Base-by-base conservation (phyloP, 2,888 invertebrate species). In the Caenorhabditis imperialis region DNA sequence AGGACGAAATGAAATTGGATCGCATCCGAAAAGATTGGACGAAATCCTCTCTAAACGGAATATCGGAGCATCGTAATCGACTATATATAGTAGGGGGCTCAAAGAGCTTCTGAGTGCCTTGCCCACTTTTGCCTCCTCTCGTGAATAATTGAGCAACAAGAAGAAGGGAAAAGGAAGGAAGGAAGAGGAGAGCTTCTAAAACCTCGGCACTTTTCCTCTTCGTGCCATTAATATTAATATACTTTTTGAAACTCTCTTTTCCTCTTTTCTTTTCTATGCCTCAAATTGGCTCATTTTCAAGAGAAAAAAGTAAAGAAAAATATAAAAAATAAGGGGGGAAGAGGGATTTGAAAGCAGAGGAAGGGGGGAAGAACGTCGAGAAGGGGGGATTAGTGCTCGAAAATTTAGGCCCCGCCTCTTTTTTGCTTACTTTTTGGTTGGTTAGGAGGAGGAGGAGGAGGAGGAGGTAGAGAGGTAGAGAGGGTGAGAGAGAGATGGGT, bases 121-220 rank as follows among this genome's bases (percentile, higher is more conserved):
- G 14, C 47, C 57, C 37, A 47, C n/a, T n/a, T 37, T 54, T 67
- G 67, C 55, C 67, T 67, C 44, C 23, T 47, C 67, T 67, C 57
- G 57, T 67, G 67, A 67, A 67, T 67, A 67, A 67, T 67, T 67
- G 67, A 67, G 67, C n/a, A n/a, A n/a, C n/a, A 67, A 67, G 30
- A 10, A 30, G 65, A 33, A 30, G 50, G 16, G 22, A 35, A 35
- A 35, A 35, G 33, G 18, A 33, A 33, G 16, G 8, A 37, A 33
- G 44, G 51, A 25, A 44, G 45, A 55, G n/a, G n/a, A 48, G 55
- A 55, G 44, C 20, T 16, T 3, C 16, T 7, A 16, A 14, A 22
- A 22, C 23, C 48, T 48, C 48, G 16, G 27, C 33, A 7, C n/a
- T 22, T 25, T 30, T 38, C 8, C 53, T 27, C 37, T 58, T 55